Base-by-base conservation (phyloP, 2,888 invertebrate genomes). In the Philhelius pedissequus region DNA sequence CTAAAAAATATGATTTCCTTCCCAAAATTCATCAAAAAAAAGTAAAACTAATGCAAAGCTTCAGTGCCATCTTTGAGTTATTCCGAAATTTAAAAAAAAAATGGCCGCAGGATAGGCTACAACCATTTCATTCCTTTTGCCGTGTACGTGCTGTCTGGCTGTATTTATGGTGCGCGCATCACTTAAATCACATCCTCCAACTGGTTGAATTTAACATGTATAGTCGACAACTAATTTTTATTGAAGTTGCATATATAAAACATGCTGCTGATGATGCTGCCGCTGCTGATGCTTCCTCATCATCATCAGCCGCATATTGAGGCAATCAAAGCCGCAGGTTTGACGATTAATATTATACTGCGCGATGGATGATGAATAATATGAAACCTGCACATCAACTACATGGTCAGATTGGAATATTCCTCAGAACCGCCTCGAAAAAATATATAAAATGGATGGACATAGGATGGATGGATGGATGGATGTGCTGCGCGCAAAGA, bases 291-390 rank as follows among this genome's bases (percentile, higher is more conserved):
- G 68, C 69, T 74, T 35, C 56, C 35, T 32, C 48, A 30, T 11
- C 38, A 3, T 25, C 32, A 0, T 4, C 8, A n/a, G 8, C 22
- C 20, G 11, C 58, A 32, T 20, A 56, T 43, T 38, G 35, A 50
- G 13, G 77, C 77, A 82, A 82, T 82, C 82, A 82, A 73, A 82
- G 68, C 73, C 82, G 82, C 82, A 62, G 77, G 82, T 77, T 82
- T 83, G 83, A 75, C 56, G 74, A 78, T 64, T 69, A 78, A 83
- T 83, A 69, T 74, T 56, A 15, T 27, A 18, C 27, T 66, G 38
- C 32, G 58, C 69, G 78, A 56, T 74, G 82, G 78, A 50, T 74
- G 82, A 78, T 78, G 82, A 62, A 62, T 82, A 77, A 62, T 82
- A 77, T 62, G 56, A 77, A 73, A 60, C 69, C 27, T 54, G 27